These are phyloP conservation scores for Columba guinea DNA, from an alignment of 2,797 vertebrate genomes.

Conservation along the genomic window DNA sequence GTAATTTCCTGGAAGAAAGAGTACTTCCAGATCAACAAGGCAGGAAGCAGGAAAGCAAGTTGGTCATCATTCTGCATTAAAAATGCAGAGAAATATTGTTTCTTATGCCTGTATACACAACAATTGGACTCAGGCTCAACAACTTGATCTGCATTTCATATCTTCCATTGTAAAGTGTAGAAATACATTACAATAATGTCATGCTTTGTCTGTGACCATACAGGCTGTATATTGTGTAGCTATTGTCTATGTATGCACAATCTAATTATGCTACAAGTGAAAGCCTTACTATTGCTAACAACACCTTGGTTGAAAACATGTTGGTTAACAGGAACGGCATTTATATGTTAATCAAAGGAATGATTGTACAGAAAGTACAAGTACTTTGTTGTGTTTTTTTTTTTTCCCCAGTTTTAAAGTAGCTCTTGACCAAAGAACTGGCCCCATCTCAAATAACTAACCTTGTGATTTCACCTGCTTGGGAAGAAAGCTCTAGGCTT, in stretches of 20 bases:
- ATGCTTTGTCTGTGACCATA: neutral
- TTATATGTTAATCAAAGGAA: neutral
- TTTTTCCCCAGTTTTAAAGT: neutral
- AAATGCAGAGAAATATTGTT: neutral
- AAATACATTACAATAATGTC: neutral
- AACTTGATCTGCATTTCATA: neutral
- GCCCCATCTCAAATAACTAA: neutral
- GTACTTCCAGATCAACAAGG: neutral
- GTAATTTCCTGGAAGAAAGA: neutral
- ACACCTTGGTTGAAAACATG: neutral
- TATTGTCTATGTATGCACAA: rapidly evolving
- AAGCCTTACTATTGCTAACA: neutral
- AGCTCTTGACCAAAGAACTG: neutral
- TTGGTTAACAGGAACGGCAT: neutral
- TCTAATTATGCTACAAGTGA: neutral
- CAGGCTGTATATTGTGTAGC: neutral
- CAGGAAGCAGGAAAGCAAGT: neutral
- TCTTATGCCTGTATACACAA: neutral
- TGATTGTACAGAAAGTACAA: neutral
- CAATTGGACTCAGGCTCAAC: neutral
- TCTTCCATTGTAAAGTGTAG: neutral
- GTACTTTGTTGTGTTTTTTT: neutral
- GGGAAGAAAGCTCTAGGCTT: neutral
- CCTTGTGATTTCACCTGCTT: neutral
- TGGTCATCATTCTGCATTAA: neutral